Evolutionary conservation across 2,797 vertebrate species (phyloP), one percentile per base, ranked within the genome.

Genomic region (Pygocentrus nattereri): DNA sequence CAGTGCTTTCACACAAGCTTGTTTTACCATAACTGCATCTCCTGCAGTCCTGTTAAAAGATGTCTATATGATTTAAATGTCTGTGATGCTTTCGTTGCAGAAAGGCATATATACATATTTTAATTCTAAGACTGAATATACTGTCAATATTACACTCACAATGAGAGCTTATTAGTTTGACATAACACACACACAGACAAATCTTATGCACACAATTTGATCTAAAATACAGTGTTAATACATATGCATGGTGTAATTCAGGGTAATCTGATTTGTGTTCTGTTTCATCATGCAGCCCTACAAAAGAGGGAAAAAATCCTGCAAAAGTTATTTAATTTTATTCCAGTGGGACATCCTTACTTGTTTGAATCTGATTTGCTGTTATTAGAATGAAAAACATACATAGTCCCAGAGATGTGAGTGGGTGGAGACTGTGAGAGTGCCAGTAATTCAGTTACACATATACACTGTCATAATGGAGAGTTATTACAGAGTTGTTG

Each of bases 201-300:
- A 38, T 34, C 34, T 34, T 21, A 2, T 34, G 1, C 49, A 58
- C 71, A 68, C 25, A n/a, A 52, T 75, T 74, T 27, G 44, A 31
- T 81, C 25, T 56, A 27, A 59, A 62, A 76, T 69, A 47, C 65
- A 71, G 21, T 62, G n/a, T 65, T 82, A 78, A 82, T 49, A 38
- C 69, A 74, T 70, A 78, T 47, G 81, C 81, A 82, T 82, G 81
- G 81, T 74, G 81, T 78, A 82, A 82, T 82, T 78, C 76, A n/a
- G 69, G 74, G 81, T 73, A 82, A 82, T 73, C 34, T 78, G 75
- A 82, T 78, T 78, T 82, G 75, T 73, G 76, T 78, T 74, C 76
- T 74, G 44, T 82, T 82, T 82, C 81, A 82, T 82, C 81, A 82
- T 82, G 50, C 75, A 23, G 50, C 38, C 34, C 70, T 73, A 50